Base-by-base conservation (phyloP, 2,888 invertebrate species). In the Lamellibrachia satsuma region DNA sequence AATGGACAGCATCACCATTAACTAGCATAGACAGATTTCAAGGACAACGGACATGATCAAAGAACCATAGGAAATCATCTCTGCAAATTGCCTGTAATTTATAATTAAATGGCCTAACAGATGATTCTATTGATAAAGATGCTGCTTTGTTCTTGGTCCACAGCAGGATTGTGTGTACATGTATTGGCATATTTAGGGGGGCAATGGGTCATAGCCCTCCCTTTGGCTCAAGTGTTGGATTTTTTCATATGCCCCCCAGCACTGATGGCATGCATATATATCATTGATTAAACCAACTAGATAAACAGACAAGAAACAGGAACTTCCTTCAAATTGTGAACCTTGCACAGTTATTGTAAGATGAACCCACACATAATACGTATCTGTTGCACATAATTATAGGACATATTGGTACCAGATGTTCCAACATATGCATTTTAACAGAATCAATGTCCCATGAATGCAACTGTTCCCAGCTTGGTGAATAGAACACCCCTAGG, bases 31-130 rank as follows among this genome's bases (percentile, higher is more conserved):
- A 11, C 11, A 8, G 57, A 57, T 57, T 11, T 57, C 57, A 57
- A 57, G 22, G 75, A 22, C 6, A n/a, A 75, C 60, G 6, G 75
- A 11, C 22, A 11, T 3, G 15, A 75, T 75, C 75, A 75, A 75
- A 75, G 75, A 75, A 22, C 75, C 75, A 22, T 22, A 75, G 22
- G 75, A 22, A 75, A 75, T 6, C 75, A 22, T n/a, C 75, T 75
- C 22, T 75, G 75, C 22, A 75, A 75, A 75, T 75, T 75, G 75
- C 22, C 75, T 22, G 75, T 15, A 75, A 75, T 75, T 75, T 75
- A 75, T 75, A 75, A 75, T 75, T 75, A 75, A 75, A 75, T 75
- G 75, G 75, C 75, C 75, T 22, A 75, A 75, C 75, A 75, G 75
- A 75, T 22, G 22, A 75, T 75, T 75, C 75, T n/a, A 11, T 6